Percentiles rank a stretch among this genome's conserved stretches.
These are phyloP conservation scores for Gobiocypris rarus DNA, from an alignment of 2,113 vertebrate species.

Conservation along the genomic window DNA sequence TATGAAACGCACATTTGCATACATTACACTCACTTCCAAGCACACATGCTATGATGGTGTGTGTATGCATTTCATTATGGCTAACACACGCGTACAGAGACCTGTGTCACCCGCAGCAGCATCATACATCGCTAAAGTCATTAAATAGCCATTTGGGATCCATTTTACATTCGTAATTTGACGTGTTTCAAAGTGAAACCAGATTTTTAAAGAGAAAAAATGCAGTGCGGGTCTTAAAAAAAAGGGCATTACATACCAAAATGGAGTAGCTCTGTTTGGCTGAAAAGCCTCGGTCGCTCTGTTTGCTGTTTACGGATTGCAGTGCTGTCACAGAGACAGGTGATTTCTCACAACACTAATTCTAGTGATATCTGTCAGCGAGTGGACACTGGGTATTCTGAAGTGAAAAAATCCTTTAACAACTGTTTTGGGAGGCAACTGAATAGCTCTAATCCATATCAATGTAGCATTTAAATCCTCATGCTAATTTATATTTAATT, in stretches of 20 bases:
- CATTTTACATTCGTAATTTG: neutral
- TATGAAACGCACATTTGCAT: slow-evolving; percentile 35
- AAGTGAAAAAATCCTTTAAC: slow-evolving; percentile 22
- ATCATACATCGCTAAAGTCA: neutral
- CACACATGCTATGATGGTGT: slow-evolving; percentile 13
- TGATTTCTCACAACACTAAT: neutral
- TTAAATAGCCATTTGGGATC: neutral
- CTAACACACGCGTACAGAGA: neutral
- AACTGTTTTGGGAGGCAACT: slow-evolving; percentile 18
- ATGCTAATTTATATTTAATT: slow-evolving; percentile 64
- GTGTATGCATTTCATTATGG: slow-evolving; percentile 11
- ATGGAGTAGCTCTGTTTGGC: neutral
- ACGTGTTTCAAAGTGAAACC: neutral
- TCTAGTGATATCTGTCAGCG: neutral
- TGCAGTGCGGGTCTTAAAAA: neutral
- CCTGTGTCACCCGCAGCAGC: neutral
- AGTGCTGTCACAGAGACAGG: neutral
- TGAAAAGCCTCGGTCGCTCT: neutral
- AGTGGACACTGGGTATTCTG: neutral
- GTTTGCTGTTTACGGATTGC: neutral
- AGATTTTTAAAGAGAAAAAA: neutral
- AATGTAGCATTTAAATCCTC: slow-evolving; percentile 55
- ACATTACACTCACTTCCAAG: slow-evolving; percentile 6
- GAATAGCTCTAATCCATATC: slow-evolving; percentile 55
- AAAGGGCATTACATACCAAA: neutral